Conservation (phyloP, 2,797 vertebrate genomes). For the Ctenochaetus hawaiiensis region DNA sequence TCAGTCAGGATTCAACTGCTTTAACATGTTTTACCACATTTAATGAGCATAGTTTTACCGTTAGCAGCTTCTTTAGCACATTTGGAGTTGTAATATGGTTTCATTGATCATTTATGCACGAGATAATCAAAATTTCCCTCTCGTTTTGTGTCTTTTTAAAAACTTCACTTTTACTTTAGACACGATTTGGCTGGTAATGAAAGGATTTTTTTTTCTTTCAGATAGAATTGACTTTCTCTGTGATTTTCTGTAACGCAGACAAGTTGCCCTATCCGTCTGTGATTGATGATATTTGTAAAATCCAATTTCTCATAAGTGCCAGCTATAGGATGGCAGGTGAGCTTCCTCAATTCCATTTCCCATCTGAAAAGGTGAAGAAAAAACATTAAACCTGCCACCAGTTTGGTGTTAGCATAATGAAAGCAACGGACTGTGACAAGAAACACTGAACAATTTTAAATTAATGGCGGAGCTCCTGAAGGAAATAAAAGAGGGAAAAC, state of each 20-base stretch:
- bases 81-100: no score
- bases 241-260: conserved; percentile 46
- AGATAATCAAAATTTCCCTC: background rate
- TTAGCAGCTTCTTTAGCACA: no score
- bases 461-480: conserved; percentile 63
- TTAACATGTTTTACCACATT: no score
- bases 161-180: conserved; percentile 24
- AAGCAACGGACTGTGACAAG: conserved; percentile 62
- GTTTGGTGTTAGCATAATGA: conserved; percentile 73
- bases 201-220: conserved; percentile 13
- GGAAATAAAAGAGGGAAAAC: conserved; percentile 28
- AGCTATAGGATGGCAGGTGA: conserved; percentile 66
- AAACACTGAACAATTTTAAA: conserved; percentile 70
- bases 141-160: conserved; percentile 29
- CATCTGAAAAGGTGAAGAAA: conserved; percentile 52
- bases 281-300: conserved; percentile 83
- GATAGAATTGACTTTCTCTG: conserved; percentile 51
- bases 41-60: no score
- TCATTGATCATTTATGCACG: background rate
- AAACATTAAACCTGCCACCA: conserved; percentile 58
- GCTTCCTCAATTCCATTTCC: conserved; percentile 67
- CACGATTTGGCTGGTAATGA: conserved; percentile 20
- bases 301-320: conserved; percentile 77
- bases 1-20: no score
- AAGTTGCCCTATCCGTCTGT: conserved; percentile 58